A percentile compares a stretch with the other conserved stretches of the same genome.
phyloP scores from a whole-genome alignment of 2,113 vertebrate species.

The Nipponia nippon region DNA sequence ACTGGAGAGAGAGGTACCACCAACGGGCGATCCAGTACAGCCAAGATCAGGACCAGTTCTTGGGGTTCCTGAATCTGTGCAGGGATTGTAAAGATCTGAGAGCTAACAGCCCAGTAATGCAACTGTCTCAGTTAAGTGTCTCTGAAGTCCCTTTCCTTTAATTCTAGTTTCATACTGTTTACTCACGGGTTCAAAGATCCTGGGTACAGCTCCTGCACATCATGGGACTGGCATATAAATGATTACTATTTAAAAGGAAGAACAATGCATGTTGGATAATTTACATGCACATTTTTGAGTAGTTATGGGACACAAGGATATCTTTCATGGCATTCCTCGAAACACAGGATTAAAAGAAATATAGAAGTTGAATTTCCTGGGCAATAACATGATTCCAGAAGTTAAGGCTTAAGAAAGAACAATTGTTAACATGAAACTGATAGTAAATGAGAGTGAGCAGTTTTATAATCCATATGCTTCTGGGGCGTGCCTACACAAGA shows the following conservation, averaged over 20 bases:
- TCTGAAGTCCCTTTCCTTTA: background rate
- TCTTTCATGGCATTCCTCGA: background rate
- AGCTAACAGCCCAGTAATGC: background rate
- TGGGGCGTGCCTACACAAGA: background rate
- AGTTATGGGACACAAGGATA: background rate
- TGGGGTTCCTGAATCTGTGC: background rate
- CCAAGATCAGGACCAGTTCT: background rate
- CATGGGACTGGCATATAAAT: background rate
- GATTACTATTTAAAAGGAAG: background rate
- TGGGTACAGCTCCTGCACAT: background rate
- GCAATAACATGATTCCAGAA: background rate
- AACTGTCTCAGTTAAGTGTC: background rate
- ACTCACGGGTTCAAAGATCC: background rate
- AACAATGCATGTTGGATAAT: background rate
- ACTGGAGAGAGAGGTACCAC: background rate
- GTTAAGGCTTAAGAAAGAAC: background rate
- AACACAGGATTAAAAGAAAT: background rate
- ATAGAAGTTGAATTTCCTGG: background rate
- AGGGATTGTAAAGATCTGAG: background rate
- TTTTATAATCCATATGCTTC: conserved; percentile 22
- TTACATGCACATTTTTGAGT: background rate
- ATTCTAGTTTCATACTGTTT: background rate
- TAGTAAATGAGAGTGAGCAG: background rate
- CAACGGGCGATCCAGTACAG: background rate
- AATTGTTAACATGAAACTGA: background rate